A percentile compares a stretch with the other conserved stretches of the same genome.
These are phyloP conservation scores for Aix galericulata DNA, from an alignment of 2,113 vertebrate species.

Conservation along the genomic window DNA sequence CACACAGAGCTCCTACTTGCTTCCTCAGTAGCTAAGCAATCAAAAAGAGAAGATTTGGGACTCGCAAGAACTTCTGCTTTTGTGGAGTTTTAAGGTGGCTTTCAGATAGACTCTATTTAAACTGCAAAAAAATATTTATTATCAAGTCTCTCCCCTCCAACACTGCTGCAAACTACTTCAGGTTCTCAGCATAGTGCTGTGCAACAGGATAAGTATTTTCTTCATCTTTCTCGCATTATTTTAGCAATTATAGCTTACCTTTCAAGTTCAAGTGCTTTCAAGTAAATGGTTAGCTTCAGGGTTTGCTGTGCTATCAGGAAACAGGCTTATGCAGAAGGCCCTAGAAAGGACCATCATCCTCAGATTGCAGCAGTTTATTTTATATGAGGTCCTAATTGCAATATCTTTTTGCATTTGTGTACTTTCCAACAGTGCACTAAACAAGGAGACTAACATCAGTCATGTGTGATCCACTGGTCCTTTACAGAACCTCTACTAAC, in stretches of 20 bases:
- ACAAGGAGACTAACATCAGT: neutral
- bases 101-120: neutral
- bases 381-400: neutral
- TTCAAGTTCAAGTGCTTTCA: neutral
- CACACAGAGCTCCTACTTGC: neutral
- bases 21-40: neutral
- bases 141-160: neutral
- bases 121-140: neutral
- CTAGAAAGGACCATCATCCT: neutral
- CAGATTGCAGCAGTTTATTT: neutral
- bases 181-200: neutral
- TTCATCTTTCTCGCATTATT: slow-evolving; percentile 15
- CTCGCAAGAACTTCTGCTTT: neutral
- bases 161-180: neutral
- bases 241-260: neutral
- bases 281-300: neutral
- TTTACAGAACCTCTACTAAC: neutral
- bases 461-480: neutral
- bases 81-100: neutral
- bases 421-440: neutral
- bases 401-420: neutral
- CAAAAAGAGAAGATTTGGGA: neutral
- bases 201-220: neutral
- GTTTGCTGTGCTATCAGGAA: neutral
- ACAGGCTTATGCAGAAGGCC: neutral